Base-by-base conservation (phyloP, 2,888 invertebrate genomes). In the Meandrusa payeni region DNA sequence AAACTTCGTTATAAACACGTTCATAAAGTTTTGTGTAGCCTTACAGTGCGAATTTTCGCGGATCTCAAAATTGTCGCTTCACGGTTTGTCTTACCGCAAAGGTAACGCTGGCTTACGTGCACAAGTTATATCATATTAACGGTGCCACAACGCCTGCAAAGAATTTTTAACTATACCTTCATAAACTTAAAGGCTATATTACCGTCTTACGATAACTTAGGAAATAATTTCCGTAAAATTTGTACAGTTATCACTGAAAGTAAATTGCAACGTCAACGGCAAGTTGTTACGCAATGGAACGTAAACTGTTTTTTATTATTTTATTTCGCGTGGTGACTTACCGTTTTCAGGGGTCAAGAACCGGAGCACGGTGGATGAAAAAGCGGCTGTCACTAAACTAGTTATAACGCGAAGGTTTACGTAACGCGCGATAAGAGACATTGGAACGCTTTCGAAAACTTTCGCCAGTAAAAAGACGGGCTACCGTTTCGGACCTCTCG, bases 91-190 rank as follows among this genome's bases (percentile, higher is more conserved):
- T 54, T 43, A 60, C 66, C 65, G 62, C 73, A 68, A 63, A 64
- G 54, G 55, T 57, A 58, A 60, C 59, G 53, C 54, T 57, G 48
- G 47, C 48, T 64, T 72, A 64, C 66, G 69, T 67, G 64, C 68
- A 70, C 70, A 70, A 77, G 78, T 77, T 72, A 73, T 72, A 69
- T 67, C 61, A 69, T 64, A 67, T 69, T 59, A 71, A 69, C 67
- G 57, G 61, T 50, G 37, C 51, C 23, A n/a, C 15, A 36, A 5
- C 20, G 2, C 7, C n/a, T 22, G 5, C 15, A 5, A 5, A 10
- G 13, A n/a, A 39, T 15, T 39, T 17, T 39, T 2, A 34, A 27
- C 33, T 6, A 7, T 12, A 36, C 5, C 4, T 3, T 17, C 7
- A 5, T 27, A 12, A 28, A 15, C 20, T 15, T 19, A 31, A 31